Evolutionary conservation across 1,140 invertebrate species (phyloP).

Genomic region (Euwallacea fornicatus): DNA sequence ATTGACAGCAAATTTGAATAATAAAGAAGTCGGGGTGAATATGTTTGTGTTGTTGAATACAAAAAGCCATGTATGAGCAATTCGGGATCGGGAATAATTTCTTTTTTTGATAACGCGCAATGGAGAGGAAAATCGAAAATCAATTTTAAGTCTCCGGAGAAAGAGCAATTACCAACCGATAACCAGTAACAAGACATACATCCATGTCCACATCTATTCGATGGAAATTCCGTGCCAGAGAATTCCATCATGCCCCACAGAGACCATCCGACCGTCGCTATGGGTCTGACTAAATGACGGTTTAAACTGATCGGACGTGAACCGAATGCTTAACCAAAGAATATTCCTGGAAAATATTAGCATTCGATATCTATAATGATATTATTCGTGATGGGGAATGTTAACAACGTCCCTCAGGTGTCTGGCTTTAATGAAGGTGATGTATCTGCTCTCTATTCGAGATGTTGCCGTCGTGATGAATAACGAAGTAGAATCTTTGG

Average conservation of each 20-base stretch:
- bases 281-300: slow-evolving; percentile 29
- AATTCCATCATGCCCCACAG: slow-evolving; percentile 30
- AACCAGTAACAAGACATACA: too few relatives aligned
- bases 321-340: slow-evolving; percentile 30
- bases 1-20: slow-evolving; percentile 31
- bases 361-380: slow-evolving; percentile 35
- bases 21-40: slow-evolving; percentile 28
- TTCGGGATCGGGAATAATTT: slow-evolving; percentile 3
- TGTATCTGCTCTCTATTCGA: slow-evolving; percentile 17
- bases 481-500: slow-evolving; percentile 18
- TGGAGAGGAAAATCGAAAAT: neutral
- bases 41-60: slow-evolving; percentile 22
- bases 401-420: slow-evolving; percentile 34
- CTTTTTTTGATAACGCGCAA: neutral
- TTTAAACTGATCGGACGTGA: slow-evolving; percentile 35
- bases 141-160: too few relatives aligned
- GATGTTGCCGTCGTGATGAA: slow-evolving; percentile 1
- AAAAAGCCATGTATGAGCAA: slow-evolving; percentile 26
- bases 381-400: slow-evolving; percentile 35
- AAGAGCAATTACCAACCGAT: too few relatives aligned
- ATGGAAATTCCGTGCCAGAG: slow-evolving; percentile 9
- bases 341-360: slow-evolving; percentile 31
- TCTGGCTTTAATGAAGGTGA: slow-evolving; percentile 30
- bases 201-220: too few relatives aligned
- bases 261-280: slow-evolving; percentile 3